phyloP scores from a whole-genome alignment of 2,888 invertebrate genomes.

The Rhagium mordax region DNA sequence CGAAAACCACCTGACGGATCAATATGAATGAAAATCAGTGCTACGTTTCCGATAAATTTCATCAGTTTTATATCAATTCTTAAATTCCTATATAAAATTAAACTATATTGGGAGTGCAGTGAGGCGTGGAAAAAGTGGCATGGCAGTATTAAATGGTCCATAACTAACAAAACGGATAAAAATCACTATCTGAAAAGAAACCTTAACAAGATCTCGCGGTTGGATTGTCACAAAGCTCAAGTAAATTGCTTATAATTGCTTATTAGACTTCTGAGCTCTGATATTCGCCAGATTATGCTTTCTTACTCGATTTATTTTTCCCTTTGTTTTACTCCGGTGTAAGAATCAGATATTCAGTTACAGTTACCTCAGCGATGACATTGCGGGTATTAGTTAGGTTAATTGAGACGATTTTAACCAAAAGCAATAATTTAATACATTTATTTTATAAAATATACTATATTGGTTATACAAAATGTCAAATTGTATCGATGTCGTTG shows the following conservation, averaged over 20 bases:
- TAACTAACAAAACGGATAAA: slow-evolving; percentile 55
- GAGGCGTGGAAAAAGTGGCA: not conserved
- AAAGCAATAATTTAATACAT: too few relatives aligned
- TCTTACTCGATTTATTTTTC: slow-evolving; percentile 7
- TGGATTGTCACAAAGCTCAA: slow-evolving; percentile 58
- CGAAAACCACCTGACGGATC: too few relatives aligned
- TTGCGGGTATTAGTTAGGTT: not conserved
- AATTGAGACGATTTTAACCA: not conserved
- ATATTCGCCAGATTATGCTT: slow-evolving; percentile 44
- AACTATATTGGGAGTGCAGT: slow-evolving; percentile 7
- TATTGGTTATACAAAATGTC: too few relatives aligned
- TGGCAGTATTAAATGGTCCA: slow-evolving; percentile 51
- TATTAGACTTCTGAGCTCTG: slow-evolving; percentile 55
- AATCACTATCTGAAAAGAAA: slow-evolving; percentile 61
- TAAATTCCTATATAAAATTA: not conserved
- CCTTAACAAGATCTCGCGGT: slow-evolving; percentile 65
- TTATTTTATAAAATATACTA: too few relatives aligned
- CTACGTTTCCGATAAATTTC: not conserved
- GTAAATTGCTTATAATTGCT: slow-evolving; percentile 61
- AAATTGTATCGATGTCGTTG: too few relatives aligned
- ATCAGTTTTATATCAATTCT: not conserved
- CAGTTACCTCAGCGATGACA: not conserved
- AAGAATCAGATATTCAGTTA: not conserved
- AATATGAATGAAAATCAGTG: not conserved
- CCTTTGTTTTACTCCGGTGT: not conserved